phyloP scores from a whole-genome alignment of 2,113 vertebrate species.

The Anoplopoma fimbria region DNA sequence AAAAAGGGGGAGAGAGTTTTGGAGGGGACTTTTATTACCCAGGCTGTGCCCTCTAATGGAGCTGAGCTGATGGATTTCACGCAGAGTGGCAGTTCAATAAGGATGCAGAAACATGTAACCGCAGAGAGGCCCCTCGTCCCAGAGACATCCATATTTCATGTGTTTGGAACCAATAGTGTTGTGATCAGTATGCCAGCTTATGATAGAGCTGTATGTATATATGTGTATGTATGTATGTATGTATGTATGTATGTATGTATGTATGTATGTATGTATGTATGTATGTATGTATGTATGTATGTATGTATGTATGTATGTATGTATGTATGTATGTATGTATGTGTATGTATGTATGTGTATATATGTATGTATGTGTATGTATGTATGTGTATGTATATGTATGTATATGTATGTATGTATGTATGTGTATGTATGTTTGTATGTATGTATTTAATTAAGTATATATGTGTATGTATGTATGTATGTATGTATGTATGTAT shows the following conservation, averaged over 20 bases:
- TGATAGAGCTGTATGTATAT: background rate
- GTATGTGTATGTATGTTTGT: background rate
- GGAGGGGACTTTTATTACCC: conserved; percentile 27
- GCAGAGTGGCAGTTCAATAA: conserved; percentile 27
- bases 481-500: background rate
- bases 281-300: background rate
- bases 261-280: background rate
- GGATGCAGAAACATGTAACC: conserved; percentile 17
- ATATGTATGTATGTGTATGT: background rate
- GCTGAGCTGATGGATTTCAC: conserved; percentile 55
- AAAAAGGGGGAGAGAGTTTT: conserved; percentile 16
- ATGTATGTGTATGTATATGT: too few relatives aligned
- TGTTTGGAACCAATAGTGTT: conserved; percentile 6
- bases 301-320: background rate
- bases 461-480: background rate
- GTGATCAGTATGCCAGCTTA: background rate
- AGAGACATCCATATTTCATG: conserved; percentile 27
- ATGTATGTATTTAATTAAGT: too few relatives aligned
- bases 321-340: background rate
- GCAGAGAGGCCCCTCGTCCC: conserved; percentile 16
- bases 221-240: background rate
- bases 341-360: background rate
- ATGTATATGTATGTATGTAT: background rate
- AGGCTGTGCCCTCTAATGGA: conserved; percentile 19
- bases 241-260: background rate